Evolutionary conservation across 2,888 invertebrate genomes (phyloP).

Genomic region (Julus scandinavius): DNA sequence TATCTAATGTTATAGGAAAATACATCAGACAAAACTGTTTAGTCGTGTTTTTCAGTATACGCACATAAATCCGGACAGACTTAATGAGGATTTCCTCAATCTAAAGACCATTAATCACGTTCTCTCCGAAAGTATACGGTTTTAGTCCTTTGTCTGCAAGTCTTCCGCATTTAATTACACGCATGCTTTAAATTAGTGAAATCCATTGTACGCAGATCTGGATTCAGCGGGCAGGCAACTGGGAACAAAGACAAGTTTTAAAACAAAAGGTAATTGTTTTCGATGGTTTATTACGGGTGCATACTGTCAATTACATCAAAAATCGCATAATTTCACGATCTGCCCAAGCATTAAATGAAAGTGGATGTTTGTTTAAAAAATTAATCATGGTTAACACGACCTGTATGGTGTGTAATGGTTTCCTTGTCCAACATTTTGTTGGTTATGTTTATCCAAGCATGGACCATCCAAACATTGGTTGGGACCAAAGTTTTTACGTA

Average conservation of each 20-base stretch:
- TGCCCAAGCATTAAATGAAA: background rate
- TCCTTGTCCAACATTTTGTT: background rate
- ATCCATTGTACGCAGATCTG: background rate
- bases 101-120: slow-evolving; percentile 7
- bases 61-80: background rate
- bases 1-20: background rate
- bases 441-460: background rate
- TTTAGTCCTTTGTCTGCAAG: background rate
- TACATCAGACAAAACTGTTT: background rate
- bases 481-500: background rate
- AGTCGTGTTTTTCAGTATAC: background rate
- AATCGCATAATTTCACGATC: background rate
- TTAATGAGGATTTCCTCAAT: background rate
- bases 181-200: background rate
- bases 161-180: background rate
- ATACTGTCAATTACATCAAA: background rate
- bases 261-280: slow-evolving; percentile 26
- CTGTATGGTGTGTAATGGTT: background rate
- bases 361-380: background rate
- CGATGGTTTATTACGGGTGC: slow-evolving; percentile 5
- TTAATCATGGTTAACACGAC: background rate
- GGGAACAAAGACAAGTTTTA: background rate
- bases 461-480: background rate
- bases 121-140: background rate
- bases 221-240: background rate